Base-by-base conservation (phyloP, 1,140 invertebrate genomes). In the Eueides isabella region DNA sequence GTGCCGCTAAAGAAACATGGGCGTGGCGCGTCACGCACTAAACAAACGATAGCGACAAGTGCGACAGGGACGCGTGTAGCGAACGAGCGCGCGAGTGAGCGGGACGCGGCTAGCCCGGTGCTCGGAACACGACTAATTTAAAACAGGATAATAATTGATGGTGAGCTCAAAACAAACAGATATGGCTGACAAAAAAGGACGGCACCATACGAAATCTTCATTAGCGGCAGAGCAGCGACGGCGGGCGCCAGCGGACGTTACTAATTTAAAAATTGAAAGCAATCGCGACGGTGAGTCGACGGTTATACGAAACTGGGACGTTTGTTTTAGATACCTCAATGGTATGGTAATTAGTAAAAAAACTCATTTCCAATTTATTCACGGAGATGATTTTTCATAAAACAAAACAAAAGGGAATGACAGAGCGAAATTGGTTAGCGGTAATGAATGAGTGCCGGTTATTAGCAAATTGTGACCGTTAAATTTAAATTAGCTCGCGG, bases 71-170 rank as follows among this genome's bases (percentile, higher is more conserved):
- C 77, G 75, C 71, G 44, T 65, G 80, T 67, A 90, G 61, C 12
- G 30, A 11, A 63, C 67, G 35, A 62, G 66, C 62, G 67, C 75
- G 71, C 67, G 67, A 3, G 41, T 48, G 68, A 81, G 30, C 73
- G 85, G 84, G 87, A 91, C 80, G 65, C 74, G 63, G 72, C 82
- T 71, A 84, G 83, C 74, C 81, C 80, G 83, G 81, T 85, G 82
- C 77, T 80, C 80, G 81, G 55, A 80, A 84, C 83, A 80, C 84
- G 69, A 83, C 88, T 89, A 90, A 91, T 92, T 92, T 89, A 88
- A 90, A 91, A 90, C 86, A 83, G 80, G 84, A 89, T 87, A 89
- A 90, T 92, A 92, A 92, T 91, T 91, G 89, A 92, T 87, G 90
- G 82, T 85, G 84, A 87, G 77, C 83, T 88, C 84, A 89, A 92